Percentiles rank a stretch among this genome's conserved stretches.
These are phyloP conservation scores for Hecatera dysodea DNA, from an alignment of 2,888 invertebrate genomes.

Conservation along the genomic window DNA sequence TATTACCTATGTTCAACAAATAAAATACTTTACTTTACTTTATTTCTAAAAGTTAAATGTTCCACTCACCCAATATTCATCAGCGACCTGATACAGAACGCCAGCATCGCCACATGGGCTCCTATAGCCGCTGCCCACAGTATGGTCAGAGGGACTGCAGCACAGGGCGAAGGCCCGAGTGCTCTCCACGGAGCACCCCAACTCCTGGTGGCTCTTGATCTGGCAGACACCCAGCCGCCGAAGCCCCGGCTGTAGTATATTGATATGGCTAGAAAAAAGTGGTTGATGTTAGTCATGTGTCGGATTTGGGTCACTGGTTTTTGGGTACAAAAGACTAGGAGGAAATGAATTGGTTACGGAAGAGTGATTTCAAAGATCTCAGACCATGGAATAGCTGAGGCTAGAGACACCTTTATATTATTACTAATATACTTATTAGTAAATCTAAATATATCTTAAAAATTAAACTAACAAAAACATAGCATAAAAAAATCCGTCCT, in stretches of 20 bases:
- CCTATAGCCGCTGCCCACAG: constrained; percentile 82
- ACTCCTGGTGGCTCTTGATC: constrained; percentile 74
- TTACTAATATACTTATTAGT: no score
- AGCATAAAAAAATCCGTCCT: no score
- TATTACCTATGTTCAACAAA: no score
- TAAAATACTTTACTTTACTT: no score
- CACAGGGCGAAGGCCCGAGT: constrained; percentile 86
- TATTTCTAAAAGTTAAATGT: no score
- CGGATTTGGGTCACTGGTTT: neutral
- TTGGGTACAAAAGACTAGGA: no score
- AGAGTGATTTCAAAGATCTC: no score
- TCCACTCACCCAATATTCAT: constrained; percentile 84
- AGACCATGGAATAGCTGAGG: no score
- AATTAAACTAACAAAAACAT: no score
- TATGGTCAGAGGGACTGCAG: constrained; percentile 84
- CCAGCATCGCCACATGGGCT: constrained; percentile 85
- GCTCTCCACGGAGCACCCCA: constrained; percentile 88
- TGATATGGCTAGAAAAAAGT: constrained; percentile 79
- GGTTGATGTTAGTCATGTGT: neutral
- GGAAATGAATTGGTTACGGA: no score
- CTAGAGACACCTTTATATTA: no score
- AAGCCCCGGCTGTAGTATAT: constrained; percentile 88
- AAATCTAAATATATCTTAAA: no score
- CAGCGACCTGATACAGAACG: constrained; percentile 82
- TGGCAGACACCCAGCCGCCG: constrained; percentile 86